Evolutionary conservation across 2,113 vertebrate genomes (phyloP).

Genomic region (Tupaia tana): DNA sequence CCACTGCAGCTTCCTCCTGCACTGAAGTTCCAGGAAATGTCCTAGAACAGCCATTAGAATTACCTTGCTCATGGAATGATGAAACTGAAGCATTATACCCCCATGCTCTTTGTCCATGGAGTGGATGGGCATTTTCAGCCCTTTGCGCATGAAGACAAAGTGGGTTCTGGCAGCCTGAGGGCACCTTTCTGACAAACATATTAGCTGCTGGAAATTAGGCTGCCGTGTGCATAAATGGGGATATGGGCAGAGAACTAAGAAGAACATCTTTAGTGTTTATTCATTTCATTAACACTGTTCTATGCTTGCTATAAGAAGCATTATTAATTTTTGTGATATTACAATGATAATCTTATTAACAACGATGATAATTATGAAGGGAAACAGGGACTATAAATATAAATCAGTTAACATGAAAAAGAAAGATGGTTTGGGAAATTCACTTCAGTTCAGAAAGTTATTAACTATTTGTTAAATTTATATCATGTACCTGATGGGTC

Average conservation of each 20-base stretch:
- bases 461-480: slow-evolving; percentile 20
- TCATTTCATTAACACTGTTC: neutral
- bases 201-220: neutral
- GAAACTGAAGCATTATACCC: neutral
- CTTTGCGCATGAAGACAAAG: neutral
- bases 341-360: neutral
- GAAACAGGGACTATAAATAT: neutral
- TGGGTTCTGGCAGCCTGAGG: neutral
- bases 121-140: neutral
- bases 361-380: neutral
- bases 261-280: too few species aligned
- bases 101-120: neutral
- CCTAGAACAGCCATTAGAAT: neutral
- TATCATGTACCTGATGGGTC: neutral
- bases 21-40: neutral
- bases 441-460: slow-evolving; percentile 37
- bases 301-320: neutral
- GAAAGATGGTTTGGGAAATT: neutral
- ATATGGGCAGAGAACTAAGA: neutral
- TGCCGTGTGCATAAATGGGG: neutral
- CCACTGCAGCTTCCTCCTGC: neutral
- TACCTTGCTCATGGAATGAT: neutral
- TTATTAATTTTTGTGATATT: neutral
- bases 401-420: neutral
- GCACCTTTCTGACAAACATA: neutral